Evolutionary conservation across 1,140 invertebrate genomes (phyloP), one percentile per base, ranked within the genome.

Genomic region (Zaprionus ghesquierei): DNA sequence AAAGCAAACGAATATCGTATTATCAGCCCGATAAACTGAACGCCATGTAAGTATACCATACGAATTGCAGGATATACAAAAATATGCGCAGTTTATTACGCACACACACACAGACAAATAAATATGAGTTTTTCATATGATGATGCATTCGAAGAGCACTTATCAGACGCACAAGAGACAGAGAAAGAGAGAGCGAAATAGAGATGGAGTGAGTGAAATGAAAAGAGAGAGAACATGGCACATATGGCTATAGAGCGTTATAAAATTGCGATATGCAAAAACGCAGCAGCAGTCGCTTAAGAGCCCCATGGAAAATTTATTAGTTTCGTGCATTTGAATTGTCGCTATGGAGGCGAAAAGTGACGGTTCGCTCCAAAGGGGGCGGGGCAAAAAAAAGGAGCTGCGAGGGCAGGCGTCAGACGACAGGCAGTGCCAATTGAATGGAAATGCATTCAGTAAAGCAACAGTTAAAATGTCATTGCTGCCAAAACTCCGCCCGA

Each of bases 261-360:
- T 78, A 75, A 63, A 81, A 78, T 78, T 41, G 3, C 46, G 29
- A 71, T 77, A 70, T 82, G 79, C 58, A 65, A 54, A 68, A 74
- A 56, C 22, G 63, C 22, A 69, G 27, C 22, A 69, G 27, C 63
- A 62, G 53, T 27, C 41, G 49, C 23, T 23, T 66, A 66, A 75
- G 61, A 75, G 58, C 53, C 53, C 49, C 73, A 81, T 86, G 20
- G 60, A 75, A 70, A 81, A 75, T 78, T 72, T 77, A 81, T 86
- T 69, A 53, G 64, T 65, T 75, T 59, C 61, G 44, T 50, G 13
- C 54, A 41, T 62, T 55, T 20, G 27, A 62, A 58, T 38, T 33
- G 18, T 50, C 54, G n/a, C 60, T 18, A 20, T 13, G n/a, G 31
- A 46, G 18, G 44, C 31, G 22, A 3, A 5, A 38, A 46, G 22